Percentiles rank a stretch among this genome's conserved stretches.
Evolutionary conservation across 64 coral and sea anemone species (phyloP).

Genomic region (Montipora capricornis): DNA sequence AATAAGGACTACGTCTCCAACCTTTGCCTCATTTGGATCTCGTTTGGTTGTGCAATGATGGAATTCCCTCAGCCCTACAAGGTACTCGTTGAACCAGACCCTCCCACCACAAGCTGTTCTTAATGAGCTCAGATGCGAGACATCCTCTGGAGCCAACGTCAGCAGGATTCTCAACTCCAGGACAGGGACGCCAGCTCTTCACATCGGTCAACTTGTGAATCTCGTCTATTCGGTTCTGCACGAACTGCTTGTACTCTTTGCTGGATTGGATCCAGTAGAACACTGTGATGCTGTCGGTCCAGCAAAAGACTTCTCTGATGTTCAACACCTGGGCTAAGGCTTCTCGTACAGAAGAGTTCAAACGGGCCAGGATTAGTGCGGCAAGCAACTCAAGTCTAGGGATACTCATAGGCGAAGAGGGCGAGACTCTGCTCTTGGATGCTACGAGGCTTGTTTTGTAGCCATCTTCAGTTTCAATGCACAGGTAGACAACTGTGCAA

Average conservation of each 20-base stretch:
- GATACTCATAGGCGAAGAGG: conserved; percentile 28
- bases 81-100: conserved; percentile 64
- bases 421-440: conserved; percentile 49
- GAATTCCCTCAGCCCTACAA: conserved; percentile 55
- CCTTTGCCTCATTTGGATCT: background rate
- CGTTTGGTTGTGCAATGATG: conserved; percentile 28
- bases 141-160: conserved; percentile 29
- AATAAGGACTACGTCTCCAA: conserved; percentile 37
- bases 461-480: background rate
- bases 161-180: conserved; percentile 46
- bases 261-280: conserved; percentile 47
- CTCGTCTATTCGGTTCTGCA: conserved; percentile 49
- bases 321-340: background rate
- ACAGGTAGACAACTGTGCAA: conserved; percentile 61
- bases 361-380: too few species aligned
- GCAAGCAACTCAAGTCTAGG: conserved; percentile 27
- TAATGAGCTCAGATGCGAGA: background rate
- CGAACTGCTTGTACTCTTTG: conserved; percentile 65
- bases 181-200: conserved; percentile 49
- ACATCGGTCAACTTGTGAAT: conserved; percentile 41
- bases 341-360: background rate
- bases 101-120: conserved; percentile 29
- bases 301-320: background rate
- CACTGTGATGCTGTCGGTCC: background rate
- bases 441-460: conserved; percentile 38